Evolutionary conservation across 2,888 invertebrate species (phyloP).

Genomic region (Epistrophe eligans): DNA sequence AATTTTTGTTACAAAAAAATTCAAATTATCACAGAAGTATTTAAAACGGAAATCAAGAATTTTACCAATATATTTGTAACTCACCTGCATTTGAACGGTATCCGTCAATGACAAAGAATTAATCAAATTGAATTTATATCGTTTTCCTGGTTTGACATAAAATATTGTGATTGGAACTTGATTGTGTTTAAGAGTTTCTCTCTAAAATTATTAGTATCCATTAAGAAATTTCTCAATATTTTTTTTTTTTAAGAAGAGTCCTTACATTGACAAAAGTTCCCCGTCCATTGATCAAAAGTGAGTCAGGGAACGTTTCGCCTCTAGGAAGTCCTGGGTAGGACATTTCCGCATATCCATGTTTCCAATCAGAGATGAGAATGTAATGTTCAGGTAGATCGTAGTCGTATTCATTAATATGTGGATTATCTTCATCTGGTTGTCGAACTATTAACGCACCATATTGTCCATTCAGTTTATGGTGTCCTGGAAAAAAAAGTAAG

Average conservation of each 20-base stretch:
- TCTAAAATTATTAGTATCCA: neutral
- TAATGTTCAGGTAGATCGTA: constrained; percentile 89
- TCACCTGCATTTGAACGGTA: constrained; percentile 79
- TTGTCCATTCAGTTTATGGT: constrained; percentile 91
- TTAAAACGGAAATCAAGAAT: neutral
- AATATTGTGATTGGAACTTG: constrained; percentile 77
- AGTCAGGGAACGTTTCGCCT: constrained; percentile 82
- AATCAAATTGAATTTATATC: constrained; percentile 82
- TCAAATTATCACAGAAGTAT: neutral
- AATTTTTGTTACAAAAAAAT: neutral
- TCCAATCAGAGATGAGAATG: constrained; percentile 91
- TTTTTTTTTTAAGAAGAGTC: neutral
- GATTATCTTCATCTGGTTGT: constrained; percentile 86
- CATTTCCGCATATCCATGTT: constrained; percentile 86
- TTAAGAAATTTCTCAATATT: too few relatives aligned
- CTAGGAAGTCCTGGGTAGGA: constrained; percentile 79
- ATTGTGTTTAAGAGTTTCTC: neutral
- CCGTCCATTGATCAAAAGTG: constrained; percentile 83
- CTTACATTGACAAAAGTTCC: constrained; percentile 77
- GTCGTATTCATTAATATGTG: constrained; percentile 88
- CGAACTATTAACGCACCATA: constrained; percentile 91
- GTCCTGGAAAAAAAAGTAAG: constrained; percentile 84
- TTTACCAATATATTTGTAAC: neutral
- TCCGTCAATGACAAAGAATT: constrained; percentile 78
- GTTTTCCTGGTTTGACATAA: constrained; percentile 77